These are phyloP conservation scores for Nibea albiflora DNA, from an alignment of 2,113 vertebrate genomes.

Conservation along the genomic window DNA sequence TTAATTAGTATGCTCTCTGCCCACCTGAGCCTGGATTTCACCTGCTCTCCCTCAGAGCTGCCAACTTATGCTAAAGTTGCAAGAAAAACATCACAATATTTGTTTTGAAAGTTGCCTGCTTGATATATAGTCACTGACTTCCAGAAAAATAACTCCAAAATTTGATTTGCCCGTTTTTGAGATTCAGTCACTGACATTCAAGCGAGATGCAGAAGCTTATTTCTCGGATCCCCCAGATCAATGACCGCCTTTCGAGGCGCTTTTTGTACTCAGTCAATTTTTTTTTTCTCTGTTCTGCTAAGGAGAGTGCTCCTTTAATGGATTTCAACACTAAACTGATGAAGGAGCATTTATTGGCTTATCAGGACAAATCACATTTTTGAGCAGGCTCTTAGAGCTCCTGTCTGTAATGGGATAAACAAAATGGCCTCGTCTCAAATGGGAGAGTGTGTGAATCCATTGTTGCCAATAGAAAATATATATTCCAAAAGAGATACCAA, in stretches of 20 bases:
- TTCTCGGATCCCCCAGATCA: conserved; percentile 49
- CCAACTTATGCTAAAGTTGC: conserved; percentile 1
- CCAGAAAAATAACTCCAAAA: conserved; percentile 17
- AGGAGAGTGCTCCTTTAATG: conserved; percentile 69
- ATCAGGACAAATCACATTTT: conserved; percentile 68
- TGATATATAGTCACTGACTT: conserved; percentile 22
- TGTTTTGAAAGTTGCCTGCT: conserved; percentile 4
- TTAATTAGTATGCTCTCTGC: conserved; percentile 36
- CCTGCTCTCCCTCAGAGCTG: conserved; percentile 19
- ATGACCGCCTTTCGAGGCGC: conserved; percentile 38
- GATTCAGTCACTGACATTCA: conserved; percentile 43
- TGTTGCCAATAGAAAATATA: conserved; percentile 32
- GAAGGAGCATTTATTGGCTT: conserved; percentile 74
- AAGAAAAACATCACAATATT: background rate
- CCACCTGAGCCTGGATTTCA: conserved; percentile 59
- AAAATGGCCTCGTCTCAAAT: conserved; percentile 45
- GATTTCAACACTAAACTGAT: conserved; percentile 76
- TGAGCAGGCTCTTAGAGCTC: conserved; percentile 60
- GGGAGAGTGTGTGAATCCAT: conserved; percentile 29
- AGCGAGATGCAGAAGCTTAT: conserved; percentile 39
- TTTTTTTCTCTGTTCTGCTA: conserved; percentile 29
- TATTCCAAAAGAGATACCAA: conserved; percentile 32
- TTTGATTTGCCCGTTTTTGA: conserved; percentile 36
- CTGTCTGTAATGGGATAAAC: conserved; percentile 67
- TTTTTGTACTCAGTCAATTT: conserved; percentile 33